Evolutionary conservation across 2,888 invertebrate genomes (phyloP).

Genomic region (Reticulitermes lucifugus): DNA sequence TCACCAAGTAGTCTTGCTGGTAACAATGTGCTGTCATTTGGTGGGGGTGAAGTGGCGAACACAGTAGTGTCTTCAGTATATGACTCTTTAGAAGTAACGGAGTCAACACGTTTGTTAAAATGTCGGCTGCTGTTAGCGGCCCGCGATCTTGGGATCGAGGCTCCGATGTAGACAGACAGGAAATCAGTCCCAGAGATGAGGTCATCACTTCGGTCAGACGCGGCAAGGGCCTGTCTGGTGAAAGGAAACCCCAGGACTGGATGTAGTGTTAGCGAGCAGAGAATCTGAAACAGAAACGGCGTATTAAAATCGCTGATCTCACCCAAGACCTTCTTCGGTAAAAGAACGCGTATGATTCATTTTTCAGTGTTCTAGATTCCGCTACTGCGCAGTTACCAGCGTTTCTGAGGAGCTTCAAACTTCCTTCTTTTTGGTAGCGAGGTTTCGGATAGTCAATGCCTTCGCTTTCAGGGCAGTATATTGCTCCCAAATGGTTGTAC

Average conservation of each 20-base stretch:
- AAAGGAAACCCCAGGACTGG: slow-evolving; percentile 45
- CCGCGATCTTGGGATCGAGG: slow-evolving; percentile 32
- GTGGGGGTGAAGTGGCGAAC: neutral
- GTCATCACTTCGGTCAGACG: slow-evolving; percentile 61
- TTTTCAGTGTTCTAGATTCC: too few species aligned
- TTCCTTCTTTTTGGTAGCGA: too few species aligned
- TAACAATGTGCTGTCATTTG: neutral
- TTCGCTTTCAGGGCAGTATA: too few species aligned
- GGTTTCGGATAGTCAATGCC: too few species aligned
- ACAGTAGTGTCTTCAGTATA: neutral
- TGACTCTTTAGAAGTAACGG: slow-evolving; percentile 20
- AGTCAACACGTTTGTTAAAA: neutral
- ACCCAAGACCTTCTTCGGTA: too few species aligned
- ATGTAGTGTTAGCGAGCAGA: slow-evolving; percentile 44
- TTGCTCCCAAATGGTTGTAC: too few species aligned
- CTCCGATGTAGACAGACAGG: slow-evolving; percentile 62
- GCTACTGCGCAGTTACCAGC: too few species aligned
- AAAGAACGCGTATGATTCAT: too few species aligned
- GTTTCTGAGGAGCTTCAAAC: too few species aligned
- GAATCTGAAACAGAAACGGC: slow-evolving; percentile 33
- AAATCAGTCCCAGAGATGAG: slow-evolving; percentile 65
- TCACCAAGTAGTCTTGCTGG: neutral
- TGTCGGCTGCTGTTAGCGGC: neutral
- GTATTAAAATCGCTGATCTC: too few species aligned
- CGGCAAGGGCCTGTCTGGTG: slow-evolving; percentile 38